These are phyloP conservation scores for Melanophora roralis DNA, from an alignment of 2,888 invertebrate species.

Conservation along the genomic window DNA sequence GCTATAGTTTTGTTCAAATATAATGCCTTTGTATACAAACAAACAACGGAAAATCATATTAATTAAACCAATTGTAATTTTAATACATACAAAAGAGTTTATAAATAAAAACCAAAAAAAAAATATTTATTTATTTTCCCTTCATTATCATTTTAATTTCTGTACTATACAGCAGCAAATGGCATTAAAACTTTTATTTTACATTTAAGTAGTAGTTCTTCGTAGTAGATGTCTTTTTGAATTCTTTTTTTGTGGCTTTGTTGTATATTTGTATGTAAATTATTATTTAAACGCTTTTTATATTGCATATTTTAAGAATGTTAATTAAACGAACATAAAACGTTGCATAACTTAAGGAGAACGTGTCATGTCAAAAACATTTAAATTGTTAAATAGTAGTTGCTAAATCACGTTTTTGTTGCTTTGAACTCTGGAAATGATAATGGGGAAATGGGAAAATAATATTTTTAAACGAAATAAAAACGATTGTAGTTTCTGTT, in stretches of 20 bases:
- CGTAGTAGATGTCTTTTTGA: background rate
- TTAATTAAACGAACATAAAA: slow-evolving; percentile 46
- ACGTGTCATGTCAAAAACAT: slow-evolving; percentile 36
- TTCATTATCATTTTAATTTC: too few species aligned
- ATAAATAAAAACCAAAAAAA: too few species aligned
- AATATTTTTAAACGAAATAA: too few species aligned
- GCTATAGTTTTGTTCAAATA: too few species aligned
- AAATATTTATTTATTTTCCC: too few species aligned
- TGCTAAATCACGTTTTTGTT: too few species aligned
- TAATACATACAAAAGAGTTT: too few species aligned
- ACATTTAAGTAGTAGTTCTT: background rate
- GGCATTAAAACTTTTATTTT: background rate
- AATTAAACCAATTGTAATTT: background rate
- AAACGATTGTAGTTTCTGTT: too few species aligned
- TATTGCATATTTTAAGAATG: slow-evolving; percentile 42
- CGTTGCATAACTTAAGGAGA: slow-evolving; percentile 36
- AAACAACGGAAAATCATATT: background rate
- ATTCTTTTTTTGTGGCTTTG: background rate
- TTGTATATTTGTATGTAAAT: background rate
- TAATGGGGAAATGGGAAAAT: too few species aligned
- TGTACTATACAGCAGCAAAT: too few species aligned
- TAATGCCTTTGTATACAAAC: background rate
- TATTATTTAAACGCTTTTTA: background rate
- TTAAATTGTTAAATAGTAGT: background rate
- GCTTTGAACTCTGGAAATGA: too few species aligned